Evolutionary conservation across 2,888 invertebrate species (phyloP), one percentile per base, ranked within the genome.

Genomic region (Microctonus aethiopoides): DNA sequence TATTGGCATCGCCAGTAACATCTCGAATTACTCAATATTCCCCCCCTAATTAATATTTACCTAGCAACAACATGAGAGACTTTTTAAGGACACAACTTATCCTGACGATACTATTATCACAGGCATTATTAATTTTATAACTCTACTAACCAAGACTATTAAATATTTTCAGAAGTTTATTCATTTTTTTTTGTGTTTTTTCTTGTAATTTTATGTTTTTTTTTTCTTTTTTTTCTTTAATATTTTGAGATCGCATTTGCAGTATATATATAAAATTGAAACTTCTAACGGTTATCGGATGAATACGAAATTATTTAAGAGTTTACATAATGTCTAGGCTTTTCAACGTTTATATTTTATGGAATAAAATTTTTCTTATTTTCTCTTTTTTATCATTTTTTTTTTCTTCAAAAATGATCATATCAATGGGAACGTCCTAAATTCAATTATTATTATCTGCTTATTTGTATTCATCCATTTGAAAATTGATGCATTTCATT

Each of bases 51-150:
- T 74, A 78, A 84, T 86, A 86, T 86, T 84, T 86, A 86, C 82
- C 86, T 86, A 86, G 83, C 82, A 86, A 86, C 85, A 85, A 86
- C 85, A 86, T 86, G 86, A 89, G 89, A 89, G 89, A 89, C 89
- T 85, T 83, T 86, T 84, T 89, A 90, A 90, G 89, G 90, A 90
- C 90, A 90, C 89, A 90, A 90, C 90, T 90, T 90, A 90, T 90
- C 90, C 90, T 90, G 89, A 90, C 90, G 89, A 90, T 90, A 89
- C 90, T 90, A 90, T 90, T 90, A 91, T 91, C 91, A 91, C 91
- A 90, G 91, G 91, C 90, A 89, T 89, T 89, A 89, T 89, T 88
- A 88, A 46, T 81, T 65, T 85, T 84, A 85, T 84, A 86, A 86
- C 84, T 86, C 81, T 85, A 82, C 85, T 86, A 86, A 84, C 79